phyloP scores from a whole-genome alignment of 2,113 vertebrate genomes.

The Trichomycterus rosablanca region DNA sequence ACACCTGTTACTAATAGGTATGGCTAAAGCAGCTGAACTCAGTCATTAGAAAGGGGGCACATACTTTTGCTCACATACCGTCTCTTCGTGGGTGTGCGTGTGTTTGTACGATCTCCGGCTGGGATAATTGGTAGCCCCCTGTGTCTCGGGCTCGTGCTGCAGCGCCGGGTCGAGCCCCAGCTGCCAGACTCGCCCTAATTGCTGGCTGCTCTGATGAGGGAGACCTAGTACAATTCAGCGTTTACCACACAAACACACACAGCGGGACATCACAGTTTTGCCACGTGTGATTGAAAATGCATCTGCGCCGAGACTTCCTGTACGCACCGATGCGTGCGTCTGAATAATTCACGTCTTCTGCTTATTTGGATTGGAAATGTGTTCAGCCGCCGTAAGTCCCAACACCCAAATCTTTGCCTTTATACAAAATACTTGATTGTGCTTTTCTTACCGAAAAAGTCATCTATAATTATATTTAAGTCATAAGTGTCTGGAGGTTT shows the following conservation, averaged over 20 bases:
- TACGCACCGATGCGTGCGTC: not conserved
- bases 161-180: constrained; percentile 50
- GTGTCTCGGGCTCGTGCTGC: constrained; percentile 21
- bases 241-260: constrained; percentile 10
- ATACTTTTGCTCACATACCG: not conserved
- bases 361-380: not conserved
- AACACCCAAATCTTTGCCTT: no score
- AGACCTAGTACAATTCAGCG: constrained; percentile 7
- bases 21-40: no score
- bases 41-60: not conserved
- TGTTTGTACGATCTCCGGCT: not conserved
- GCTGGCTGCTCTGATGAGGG: constrained; percentile 26
- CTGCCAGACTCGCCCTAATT: constrained; percentile 45
- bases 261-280: not conserved
- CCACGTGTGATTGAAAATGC: not conserved
- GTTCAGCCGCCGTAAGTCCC: not conserved
- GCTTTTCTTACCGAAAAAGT: no score
- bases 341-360: constrained; percentile 10
- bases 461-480: no score
- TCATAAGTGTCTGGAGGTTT: no score
- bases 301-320: not conserved
- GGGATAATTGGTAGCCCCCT: constrained; percentile 58
- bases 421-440: no score
- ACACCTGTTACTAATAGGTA: no score
- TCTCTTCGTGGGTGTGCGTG: constrained; percentile 9